Evolutionary conservation across 2,113 vertebrate species (phyloP).

Genomic region (Tenebrosternarchus preto): DNA sequence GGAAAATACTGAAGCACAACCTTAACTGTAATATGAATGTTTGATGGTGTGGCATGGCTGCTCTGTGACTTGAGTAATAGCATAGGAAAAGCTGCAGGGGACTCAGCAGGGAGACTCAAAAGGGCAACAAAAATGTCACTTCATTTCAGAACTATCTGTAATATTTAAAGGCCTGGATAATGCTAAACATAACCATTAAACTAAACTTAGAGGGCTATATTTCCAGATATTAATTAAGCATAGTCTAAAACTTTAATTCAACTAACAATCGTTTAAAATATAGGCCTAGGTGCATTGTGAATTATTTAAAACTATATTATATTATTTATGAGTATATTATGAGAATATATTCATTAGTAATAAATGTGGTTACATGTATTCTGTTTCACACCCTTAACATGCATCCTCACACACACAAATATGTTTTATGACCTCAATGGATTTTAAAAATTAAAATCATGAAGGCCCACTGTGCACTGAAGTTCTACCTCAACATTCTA

Average conservation of each 20-base stretch:
- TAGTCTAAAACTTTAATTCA: background rate
- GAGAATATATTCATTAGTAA: background rate
- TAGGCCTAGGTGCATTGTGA: background rate
- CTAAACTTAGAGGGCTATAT: background rate
- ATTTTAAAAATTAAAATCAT: background rate
- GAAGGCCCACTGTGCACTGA: background rate
- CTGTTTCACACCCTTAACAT: background rate
- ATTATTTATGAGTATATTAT: too few species aligned
- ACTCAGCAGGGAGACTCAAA: background rate
- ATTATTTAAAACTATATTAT: background rate
- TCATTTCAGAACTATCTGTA: background rate
- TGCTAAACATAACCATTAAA: background rate
- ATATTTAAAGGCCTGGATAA: background rate
- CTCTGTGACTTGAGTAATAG: background rate
- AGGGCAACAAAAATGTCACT: conserved; percentile 26
- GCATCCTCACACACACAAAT: background rate
- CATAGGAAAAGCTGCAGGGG: conserved; percentile 15
- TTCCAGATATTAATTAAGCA: too few species aligned
- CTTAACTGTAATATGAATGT: background rate
- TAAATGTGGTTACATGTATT: too few species aligned
- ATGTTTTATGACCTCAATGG: background rate
- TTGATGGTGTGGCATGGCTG: background rate
- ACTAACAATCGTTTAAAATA: background rate
- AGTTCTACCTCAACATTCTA: background rate
- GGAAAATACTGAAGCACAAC: background rate